Evolutionary conservation across 2,888 invertebrate species (phyloP).

Genomic region (Monopis laevigella): DNA sequence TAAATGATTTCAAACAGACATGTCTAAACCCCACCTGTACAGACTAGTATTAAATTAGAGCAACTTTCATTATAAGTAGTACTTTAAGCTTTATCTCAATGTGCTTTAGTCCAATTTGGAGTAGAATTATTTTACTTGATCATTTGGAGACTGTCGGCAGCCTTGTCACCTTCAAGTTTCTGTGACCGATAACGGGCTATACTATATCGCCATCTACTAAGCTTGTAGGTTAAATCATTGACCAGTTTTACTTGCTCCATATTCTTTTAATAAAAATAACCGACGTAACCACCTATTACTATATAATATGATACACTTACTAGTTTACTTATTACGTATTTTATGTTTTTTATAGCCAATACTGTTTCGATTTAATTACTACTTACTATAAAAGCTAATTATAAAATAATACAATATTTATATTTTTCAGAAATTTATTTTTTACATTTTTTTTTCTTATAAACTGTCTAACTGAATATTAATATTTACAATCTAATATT

Average conservation of each 20-base stretch:
- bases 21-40: slow-evolving; percentile 6
- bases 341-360: slow-evolving; percentile 1
- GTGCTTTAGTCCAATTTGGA: too few relatives aligned
- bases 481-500: too few relatives aligned
- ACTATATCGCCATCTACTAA: slow-evolving; percentile 3
- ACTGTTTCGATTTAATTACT: neutral
- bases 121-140: too few relatives aligned
- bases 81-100: too few relatives aligned
- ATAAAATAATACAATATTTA: too few relatives aligned
- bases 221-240: slow-evolving; percentile 7
- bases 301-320: neutral
- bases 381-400: too few relatives aligned
- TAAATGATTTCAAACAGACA: too few relatives aligned
- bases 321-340: too few relatives aligned
- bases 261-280: neutral
- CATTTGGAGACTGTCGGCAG: too few relatives aligned
- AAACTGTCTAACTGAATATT: neutral
- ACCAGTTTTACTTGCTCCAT: slow-evolving; percentile 7
- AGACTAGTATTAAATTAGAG: slow-evolving; percentile 4
- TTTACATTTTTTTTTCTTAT: neutral
- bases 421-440: too few relatives aligned
- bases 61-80: slow-evolving; percentile 4
- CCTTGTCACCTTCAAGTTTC: slow-evolving; percentile 7
- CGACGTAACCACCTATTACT: neutral
- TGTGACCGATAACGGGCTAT: slow-evolving; percentile 8